A percentile compares a stretch with the other conserved stretches of the same genome.
These are phyloP conservation scores for Gallinago paraguaiae DNA, from an alignment of 2,113 vertebrate genomes.

Conservation along the genomic window DNA sequence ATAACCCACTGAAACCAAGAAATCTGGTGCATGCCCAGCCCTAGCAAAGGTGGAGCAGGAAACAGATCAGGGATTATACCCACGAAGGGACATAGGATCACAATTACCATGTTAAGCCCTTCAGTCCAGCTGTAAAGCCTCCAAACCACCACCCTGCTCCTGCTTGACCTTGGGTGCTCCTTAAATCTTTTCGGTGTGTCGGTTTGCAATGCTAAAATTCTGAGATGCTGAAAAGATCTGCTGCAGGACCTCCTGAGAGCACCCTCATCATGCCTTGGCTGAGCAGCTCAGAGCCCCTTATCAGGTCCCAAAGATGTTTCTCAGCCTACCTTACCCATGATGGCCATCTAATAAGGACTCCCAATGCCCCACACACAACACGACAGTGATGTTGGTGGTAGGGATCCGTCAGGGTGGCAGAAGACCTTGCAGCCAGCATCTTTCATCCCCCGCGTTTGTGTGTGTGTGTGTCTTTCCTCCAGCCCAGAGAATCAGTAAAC, in stretches of 20 bases:
- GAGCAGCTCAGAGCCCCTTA: not conserved
- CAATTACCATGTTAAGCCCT: conserved; percentile 55
- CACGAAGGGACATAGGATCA: not conserved
- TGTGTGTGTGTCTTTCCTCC: not conserved
- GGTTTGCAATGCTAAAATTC: conserved; percentile 23
- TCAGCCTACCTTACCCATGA: not conserved
- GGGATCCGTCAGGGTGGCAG: not conserved
- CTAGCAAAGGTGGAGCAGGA: conserved; percentile 39
- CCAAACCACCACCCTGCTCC: not conserved
- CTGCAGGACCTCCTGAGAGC: not conserved
- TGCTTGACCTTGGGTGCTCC: conserved; percentile 23
- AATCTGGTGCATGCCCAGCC: conserved; percentile 29
- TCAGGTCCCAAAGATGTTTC: not conserved
- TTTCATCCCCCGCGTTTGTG: not conserved
- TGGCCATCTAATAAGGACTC: not conserved
- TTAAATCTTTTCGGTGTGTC: conserved; percentile 15
- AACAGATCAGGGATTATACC: conserved; percentile 35
- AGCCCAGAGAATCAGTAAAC: not conserved
- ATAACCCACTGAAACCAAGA: conserved; percentile 25
- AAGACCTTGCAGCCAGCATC: not conserved
- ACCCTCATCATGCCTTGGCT: rapidly evolving
- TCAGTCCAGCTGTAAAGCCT: conserved; percentile 33
- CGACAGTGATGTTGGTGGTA: not conserved
- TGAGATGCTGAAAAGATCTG: not conserved
- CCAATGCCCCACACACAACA: not conserved